Conservation (phyloP, 2,113 vertebrate species). For the Calonectris borealis region DNA sequence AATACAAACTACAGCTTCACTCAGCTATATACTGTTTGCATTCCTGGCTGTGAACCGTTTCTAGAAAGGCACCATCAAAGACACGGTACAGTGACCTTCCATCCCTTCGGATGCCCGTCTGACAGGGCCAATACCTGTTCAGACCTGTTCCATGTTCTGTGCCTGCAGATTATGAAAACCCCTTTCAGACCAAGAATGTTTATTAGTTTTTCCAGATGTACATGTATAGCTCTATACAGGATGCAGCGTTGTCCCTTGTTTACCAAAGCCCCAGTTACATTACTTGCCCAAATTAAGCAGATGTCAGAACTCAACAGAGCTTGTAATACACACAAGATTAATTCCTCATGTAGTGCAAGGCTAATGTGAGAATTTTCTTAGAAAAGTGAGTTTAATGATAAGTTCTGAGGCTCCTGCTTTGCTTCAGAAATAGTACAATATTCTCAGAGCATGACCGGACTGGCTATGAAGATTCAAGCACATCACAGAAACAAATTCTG, state of each 20-base stretch:
- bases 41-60: neutral
- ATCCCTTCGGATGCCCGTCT: neutral
- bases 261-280: neutral
- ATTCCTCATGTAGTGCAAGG: neutral
- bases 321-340: neutral
- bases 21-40: rapidly evolving
- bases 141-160: neutral
- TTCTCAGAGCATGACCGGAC: neutral
- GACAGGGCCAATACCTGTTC: neutral
- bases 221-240: neutral
- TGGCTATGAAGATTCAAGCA: neutral
- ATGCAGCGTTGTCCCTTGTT: neutral
- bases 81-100: neutral
- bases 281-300: neutral
- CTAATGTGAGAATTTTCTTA: neutral
- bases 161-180: neutral
- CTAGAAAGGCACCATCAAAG: neutral
- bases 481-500: neutral
- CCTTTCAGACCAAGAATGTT: neutral
- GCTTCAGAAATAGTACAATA: neutral
- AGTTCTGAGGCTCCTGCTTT: neutral
- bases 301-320: neutral
- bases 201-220: neutral
- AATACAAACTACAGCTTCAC: neutral
- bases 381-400: neutral